Evolutionary conservation across 2,113 vertebrate species (phyloP).

Genomic region (Cephalopterus ornatus): DNA sequence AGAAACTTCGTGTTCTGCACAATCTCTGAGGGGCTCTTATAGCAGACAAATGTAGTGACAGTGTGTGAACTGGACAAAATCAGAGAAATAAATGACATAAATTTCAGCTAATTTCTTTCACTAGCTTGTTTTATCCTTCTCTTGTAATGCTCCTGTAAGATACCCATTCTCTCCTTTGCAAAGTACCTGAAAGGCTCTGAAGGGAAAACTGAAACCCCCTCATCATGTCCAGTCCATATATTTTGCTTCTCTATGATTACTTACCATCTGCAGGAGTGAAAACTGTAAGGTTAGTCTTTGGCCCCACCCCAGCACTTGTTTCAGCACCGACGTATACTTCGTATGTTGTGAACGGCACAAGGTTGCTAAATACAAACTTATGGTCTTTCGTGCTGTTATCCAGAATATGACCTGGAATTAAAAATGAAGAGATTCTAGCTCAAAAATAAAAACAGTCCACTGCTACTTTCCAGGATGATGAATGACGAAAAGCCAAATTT

Average conservation of each 20-base stretch:
- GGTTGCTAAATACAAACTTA: conserved; percentile 79
- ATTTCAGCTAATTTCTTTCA: not conserved
- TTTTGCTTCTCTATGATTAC: not conserved
- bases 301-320: conserved; percentile 87
- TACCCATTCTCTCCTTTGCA: not conserved
- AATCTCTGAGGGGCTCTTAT: not conserved
- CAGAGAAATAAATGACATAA: not conserved
- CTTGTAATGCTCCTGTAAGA: not conserved
- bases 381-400: conserved; percentile 88
- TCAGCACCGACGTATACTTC: conserved; percentile 77
- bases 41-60: not conserved
- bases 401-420: conserved; percentile 79
- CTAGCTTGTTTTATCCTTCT: not conserved
- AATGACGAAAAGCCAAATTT: not conserved
- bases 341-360: conserved; percentile 87
- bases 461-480: not conserved
- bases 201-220: not conserved
- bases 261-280: conserved; percentile 88
- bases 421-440: not conserved
- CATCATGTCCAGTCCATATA: not conserved
- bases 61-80: not conserved
- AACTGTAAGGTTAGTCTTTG: conserved; percentile 76
- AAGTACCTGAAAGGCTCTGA: not conserved
- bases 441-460: not conserved
- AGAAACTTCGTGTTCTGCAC: not conserved